Conservation (phyloP, 2,888 invertebrate genomes). For the Eurytoma adleriae region DNA sequence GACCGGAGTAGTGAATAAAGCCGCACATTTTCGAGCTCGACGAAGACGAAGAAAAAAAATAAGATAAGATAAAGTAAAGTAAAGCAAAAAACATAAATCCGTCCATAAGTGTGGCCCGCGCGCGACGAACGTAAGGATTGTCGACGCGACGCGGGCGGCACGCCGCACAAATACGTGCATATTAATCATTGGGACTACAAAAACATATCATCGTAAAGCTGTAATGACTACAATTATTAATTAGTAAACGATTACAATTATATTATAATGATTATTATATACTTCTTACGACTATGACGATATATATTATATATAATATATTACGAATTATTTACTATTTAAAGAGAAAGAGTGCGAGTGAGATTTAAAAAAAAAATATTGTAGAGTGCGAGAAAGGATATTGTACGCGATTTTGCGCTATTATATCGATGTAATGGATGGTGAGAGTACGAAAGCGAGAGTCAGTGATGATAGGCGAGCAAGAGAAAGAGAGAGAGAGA, state of each 20-base stretch:
- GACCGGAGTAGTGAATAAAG: neutral
- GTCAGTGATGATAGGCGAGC: neutral
- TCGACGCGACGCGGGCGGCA: slow-evolving; percentile 59
- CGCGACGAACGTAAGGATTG: slow-evolving; percentile 52
- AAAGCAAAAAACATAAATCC: slow-evolving; percentile 62
- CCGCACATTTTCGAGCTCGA: slow-evolving; percentile 38
- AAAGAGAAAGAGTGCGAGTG: slow-evolving; percentile 27
- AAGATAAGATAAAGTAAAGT: slow-evolving; percentile 32
- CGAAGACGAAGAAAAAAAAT: slow-evolving; percentile 40
- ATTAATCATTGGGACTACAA: slow-evolving; percentile 77
- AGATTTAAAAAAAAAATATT: slow-evolving; percentile 16
- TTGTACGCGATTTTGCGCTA: slow-evolving; percentile 20
- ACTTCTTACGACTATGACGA: slow-evolving; percentile 58
- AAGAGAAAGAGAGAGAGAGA: slow-evolving; percentile 6
- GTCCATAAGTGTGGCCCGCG: slow-evolving; percentile 69
- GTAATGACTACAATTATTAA: slow-evolving; percentile 68
- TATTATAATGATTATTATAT: slow-evolving; percentile 58
- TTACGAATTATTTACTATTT: slow-evolving; percentile 59
- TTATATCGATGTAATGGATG: slow-evolving; percentile 36
- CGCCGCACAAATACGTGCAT: slow-evolving; percentile 75
- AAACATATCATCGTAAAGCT: slow-evolving; percentile 74
- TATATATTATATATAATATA: slow-evolving; percentile 58
- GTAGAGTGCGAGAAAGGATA: slow-evolving; percentile 11
- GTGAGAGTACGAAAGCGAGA: neutral
- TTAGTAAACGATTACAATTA: slow-evolving; percentile 60